These are phyloP conservation scores for Meriones psammophilus DNA, from an alignment of 2,797 vertebrate species.

Conservation along the genomic window DNA sequence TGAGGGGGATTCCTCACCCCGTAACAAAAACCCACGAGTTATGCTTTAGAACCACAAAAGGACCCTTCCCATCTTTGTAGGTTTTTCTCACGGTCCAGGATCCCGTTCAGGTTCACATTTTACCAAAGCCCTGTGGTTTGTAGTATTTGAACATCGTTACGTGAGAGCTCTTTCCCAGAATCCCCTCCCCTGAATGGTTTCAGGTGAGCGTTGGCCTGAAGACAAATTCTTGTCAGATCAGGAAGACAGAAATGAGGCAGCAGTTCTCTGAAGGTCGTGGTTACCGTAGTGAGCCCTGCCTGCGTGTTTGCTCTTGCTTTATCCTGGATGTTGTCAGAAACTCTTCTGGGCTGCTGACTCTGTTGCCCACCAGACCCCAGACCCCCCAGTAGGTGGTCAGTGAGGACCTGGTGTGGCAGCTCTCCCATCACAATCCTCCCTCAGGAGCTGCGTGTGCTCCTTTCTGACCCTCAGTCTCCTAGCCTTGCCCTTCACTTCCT, in stretches of 20 bases:
- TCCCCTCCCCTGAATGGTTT: constrained; percentile 50
- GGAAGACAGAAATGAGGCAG: constrained; percentile 38
- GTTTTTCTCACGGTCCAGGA: constrained; percentile 8
- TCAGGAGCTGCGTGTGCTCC: neutral
- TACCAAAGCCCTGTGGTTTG: neutral
- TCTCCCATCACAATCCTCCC: neutral
- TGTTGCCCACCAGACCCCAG: neutral
- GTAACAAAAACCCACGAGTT: neutral
- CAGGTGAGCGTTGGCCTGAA: constrained; percentile 27
- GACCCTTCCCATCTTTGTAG: neutral
- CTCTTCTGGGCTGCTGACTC: neutral
- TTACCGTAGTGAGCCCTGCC: neutral
- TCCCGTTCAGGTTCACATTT: neutral
- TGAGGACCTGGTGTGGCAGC: too few relatives aligned
- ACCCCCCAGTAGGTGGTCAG: neutral
- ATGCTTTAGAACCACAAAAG: neutral
- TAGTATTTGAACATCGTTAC: neutral
- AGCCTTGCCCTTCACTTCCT: neutral
- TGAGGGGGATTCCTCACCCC: neutral
- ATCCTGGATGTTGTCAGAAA: neutral
- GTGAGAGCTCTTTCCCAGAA: constrained; percentile 44
- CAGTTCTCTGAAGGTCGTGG: constrained; percentile 52
- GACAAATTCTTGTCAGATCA: constrained; percentile 5
- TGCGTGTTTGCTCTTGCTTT: neutral
- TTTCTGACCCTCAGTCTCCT: neutral